Conservation (phyloP, 1,140 invertebrate species). For the Lethocerus indicus region DNA sequence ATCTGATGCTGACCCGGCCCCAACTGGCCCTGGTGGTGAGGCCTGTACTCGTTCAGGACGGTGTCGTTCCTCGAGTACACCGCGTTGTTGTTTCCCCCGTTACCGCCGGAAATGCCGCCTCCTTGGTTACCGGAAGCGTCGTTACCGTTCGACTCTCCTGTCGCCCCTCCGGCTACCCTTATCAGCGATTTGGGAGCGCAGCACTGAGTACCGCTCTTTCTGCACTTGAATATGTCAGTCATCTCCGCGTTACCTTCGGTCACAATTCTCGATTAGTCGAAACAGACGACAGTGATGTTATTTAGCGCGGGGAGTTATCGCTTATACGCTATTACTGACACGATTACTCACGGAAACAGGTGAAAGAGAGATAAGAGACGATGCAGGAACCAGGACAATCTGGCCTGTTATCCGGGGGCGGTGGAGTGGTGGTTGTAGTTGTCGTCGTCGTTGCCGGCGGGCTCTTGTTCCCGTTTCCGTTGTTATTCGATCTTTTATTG, state of each 20-base stretch:
- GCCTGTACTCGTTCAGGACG: too few species aligned
- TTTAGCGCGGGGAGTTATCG: too few species aligned
- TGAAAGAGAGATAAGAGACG: slow-evolving; percentile 70
- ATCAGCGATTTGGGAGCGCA: slow-evolving; percentile 77
- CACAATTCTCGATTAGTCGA: too few species aligned
- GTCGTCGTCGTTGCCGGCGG: slow-evolving; percentile 21
- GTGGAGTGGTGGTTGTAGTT: slow-evolving; percentile 29
- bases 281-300: too few species aligned
- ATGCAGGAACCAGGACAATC: slow-evolving; percentile 85
- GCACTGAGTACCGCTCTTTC: slow-evolving; percentile 63
- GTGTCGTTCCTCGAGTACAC: too few species aligned
- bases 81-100: too few species aligned
- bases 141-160: too few species aligned
- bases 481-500: slow-evolving; percentile 15
- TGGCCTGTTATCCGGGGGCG: slow-evolving; percentile 49
- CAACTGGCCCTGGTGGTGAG: too few species aligned
- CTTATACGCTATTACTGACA: too few species aligned
- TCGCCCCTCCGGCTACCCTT: slow-evolving; percentile 34
- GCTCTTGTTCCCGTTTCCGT: slow-evolving; percentile 19
- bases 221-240: slow-evolving; percentile 72
- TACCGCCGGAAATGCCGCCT: too few species aligned
- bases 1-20: too few species aligned
- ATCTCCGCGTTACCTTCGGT: slow-evolving; percentile 67
- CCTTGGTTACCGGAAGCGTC: too few species aligned
- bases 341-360: slow-evolving; percentile 75